Percentiles rank a stretch among this genome's conserved stretches.
Evolutionary conservation across 2,888 invertebrate genomes (phyloP).

Genomic region (Erebia ligea): DNA sequence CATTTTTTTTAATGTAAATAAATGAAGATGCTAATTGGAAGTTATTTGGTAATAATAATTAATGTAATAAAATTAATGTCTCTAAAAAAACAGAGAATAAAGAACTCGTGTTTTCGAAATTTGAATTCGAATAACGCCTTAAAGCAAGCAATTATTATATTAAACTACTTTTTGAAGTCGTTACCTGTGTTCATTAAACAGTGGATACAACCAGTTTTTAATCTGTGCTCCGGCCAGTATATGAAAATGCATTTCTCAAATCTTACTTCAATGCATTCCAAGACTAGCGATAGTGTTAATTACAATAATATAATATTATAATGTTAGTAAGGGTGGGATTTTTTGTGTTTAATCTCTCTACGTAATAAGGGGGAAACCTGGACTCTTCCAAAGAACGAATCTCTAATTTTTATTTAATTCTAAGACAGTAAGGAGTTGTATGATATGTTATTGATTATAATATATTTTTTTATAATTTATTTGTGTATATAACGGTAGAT

Average conservation of each 20-base stretch:
- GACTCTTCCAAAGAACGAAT: slow-evolving; percentile 56
- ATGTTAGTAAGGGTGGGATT: background rate
- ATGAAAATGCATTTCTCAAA: slow-evolving; percentile 17
- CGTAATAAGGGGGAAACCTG: slow-evolving; percentile 26
- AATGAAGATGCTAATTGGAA: too few species aligned
- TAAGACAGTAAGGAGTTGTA: slow-evolving; percentile 42
- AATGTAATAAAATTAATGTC: too few species aligned
- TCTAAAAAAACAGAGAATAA: too few species aligned
- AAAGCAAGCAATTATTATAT: background rate
- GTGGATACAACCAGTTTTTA: too few species aligned
- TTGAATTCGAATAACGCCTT: background rate
- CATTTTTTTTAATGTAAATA: too few species aligned
- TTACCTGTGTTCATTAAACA: background rate
- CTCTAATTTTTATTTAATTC: slow-evolving; percentile 48
- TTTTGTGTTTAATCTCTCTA: slow-evolving; percentile 15
- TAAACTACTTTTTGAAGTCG: background rate
- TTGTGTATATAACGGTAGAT: slow-evolving; percentile 59
- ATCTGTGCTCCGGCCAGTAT: background rate
- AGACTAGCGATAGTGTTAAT: slow-evolving; percentile 21
- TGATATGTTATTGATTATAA: slow-evolving; percentile 51
- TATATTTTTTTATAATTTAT: slow-evolving; percentile 66
- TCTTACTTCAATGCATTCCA: slow-evolving; percentile 27
- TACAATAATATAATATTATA: slow-evolving; percentile 15
- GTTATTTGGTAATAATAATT: too few species aligned
- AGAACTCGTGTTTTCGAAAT: background rate